Conservation (phyloP, 2,888 invertebrate species). For the Charanyca ferruginea region DNA sequence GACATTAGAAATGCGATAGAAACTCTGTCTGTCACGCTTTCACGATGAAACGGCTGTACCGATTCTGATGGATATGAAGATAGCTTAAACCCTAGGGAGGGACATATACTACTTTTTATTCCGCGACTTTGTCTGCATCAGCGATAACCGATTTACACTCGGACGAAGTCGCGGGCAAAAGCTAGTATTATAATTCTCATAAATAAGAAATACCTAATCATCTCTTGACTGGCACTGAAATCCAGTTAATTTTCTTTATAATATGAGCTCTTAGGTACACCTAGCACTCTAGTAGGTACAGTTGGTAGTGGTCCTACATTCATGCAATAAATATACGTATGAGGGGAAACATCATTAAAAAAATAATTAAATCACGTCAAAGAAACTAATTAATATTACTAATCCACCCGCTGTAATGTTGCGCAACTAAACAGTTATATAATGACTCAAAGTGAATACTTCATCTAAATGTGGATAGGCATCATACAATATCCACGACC, state of each 20-base stretch:
- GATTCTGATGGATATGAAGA: too few relatives aligned
- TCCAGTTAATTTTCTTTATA: too few relatives aligned
- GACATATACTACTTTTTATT: too few relatives aligned
- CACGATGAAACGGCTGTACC: too few relatives aligned
- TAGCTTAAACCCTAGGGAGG: too few relatives aligned
- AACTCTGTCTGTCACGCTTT: too few relatives aligned
- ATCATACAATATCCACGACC: slow-evolving; percentile 25
- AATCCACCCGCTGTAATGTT: not conserved
- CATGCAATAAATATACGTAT: slow-evolving; percentile 18
- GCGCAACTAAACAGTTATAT: slow-evolving; percentile 7
- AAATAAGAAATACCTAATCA: slow-evolving; percentile 26
- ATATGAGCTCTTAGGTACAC: slow-evolving; percentile 13
- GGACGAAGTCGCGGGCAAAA: too few relatives aligned
- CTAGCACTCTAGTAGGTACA: not conserved
- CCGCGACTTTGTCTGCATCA: too few relatives aligned
- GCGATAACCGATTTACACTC: too few relatives aligned
- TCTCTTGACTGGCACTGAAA: slow-evolving; percentile 8
- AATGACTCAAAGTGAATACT: slow-evolving; percentile 19
- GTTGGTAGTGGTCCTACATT: slow-evolving; percentile 25
- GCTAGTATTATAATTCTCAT: too few relatives aligned
- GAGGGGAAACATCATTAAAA: slow-evolving; percentile 44
- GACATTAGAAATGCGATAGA: not conserved
- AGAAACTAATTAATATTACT: slow-evolving; percentile 23
- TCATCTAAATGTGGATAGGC: slow-evolving; percentile 28
- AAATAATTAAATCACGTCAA: not conserved